Evolutionary conservation across 2,113 vertebrate species (phyloP).

Genomic region (Pterocles gutturalis): DNA sequence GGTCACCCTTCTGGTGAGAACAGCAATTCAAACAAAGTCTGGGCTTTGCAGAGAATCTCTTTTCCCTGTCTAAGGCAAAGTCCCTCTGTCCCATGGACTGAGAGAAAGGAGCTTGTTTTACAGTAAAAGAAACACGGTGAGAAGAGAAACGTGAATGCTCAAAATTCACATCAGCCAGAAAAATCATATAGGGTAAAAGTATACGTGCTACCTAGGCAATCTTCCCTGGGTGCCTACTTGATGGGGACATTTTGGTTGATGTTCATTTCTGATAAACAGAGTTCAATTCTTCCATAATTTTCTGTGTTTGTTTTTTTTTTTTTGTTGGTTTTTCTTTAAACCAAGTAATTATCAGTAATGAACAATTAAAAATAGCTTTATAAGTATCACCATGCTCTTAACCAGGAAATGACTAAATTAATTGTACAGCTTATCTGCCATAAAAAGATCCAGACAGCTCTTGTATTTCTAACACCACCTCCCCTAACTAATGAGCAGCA

Average conservation of each 20-base stretch:
- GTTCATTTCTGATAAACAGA: neutral
- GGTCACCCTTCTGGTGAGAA: neutral
- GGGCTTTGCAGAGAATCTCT: neutral
- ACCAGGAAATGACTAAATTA: conserved; percentile 23
- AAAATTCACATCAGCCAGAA: neutral
- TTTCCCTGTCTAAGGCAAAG: neutral
- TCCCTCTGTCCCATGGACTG: neutral
- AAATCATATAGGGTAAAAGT: neutral
- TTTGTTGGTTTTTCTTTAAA: neutral
- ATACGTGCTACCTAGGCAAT: neutral
- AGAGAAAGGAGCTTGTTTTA: neutral
- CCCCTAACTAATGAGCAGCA: conserved; percentile 9
- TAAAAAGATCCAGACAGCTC: neutral
- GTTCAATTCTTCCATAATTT: neutral
- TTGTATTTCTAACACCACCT: conserved; percentile 31
- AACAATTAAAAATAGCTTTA: conserved; percentile 37
- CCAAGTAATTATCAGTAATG: neutral
- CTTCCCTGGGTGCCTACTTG: neutral
- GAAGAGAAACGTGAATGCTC: neutral
- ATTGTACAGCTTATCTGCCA: neutral
- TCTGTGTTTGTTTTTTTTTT: neutral
- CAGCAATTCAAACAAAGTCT: neutral
- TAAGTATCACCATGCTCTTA: neutral
- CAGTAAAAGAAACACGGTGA: neutral
- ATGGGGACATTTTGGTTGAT: neutral